A percentile compares a stretch with the other conserved stretches of the same genome.
Evolutionary conservation across 2,113 vertebrate species (phyloP).

Genomic region (Cryptoleucopteryx plumbea): DNA sequence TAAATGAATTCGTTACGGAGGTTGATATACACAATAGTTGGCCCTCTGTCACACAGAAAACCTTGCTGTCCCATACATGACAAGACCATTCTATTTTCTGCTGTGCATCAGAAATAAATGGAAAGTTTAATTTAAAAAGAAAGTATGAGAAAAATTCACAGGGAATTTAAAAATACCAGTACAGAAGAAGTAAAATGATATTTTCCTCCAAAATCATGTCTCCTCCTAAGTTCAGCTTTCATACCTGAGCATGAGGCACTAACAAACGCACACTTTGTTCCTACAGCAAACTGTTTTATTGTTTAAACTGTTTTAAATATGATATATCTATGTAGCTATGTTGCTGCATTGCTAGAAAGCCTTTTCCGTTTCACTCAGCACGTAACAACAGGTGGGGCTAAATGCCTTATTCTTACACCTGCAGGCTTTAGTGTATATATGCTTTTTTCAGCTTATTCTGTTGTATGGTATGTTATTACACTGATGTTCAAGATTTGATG

Average conservation of each 20-base stretch:
- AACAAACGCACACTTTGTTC: neutral
- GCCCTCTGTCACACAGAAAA: neutral
- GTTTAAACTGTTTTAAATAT: neutral
- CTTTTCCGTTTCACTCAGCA: neutral
- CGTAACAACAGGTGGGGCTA: neutral
- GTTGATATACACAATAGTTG: neutral
- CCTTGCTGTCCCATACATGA: neutral
- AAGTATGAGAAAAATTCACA: neutral
- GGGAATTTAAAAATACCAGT: neutral
- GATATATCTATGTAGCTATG: neutral
- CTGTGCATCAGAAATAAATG: neutral
- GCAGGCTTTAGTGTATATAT: neutral
- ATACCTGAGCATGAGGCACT: neutral
- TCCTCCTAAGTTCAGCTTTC: neutral
- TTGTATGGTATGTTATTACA: neutral
- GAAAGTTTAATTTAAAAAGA: neutral
- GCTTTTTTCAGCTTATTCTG: neutral
- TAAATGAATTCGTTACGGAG: conserved; percentile 1
- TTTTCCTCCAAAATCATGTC: neutral
- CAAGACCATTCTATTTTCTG: neutral
- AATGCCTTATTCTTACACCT: conserved; percentile 17
- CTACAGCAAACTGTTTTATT: neutral
- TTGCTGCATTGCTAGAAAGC: neutral
- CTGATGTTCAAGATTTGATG: neutral
- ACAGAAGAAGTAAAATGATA: neutral